These are phyloP conservation scores for Megaceryle maxima DNA, from an alignment of 2,113 vertebrate genomes.

Conservation along the genomic window DNA sequence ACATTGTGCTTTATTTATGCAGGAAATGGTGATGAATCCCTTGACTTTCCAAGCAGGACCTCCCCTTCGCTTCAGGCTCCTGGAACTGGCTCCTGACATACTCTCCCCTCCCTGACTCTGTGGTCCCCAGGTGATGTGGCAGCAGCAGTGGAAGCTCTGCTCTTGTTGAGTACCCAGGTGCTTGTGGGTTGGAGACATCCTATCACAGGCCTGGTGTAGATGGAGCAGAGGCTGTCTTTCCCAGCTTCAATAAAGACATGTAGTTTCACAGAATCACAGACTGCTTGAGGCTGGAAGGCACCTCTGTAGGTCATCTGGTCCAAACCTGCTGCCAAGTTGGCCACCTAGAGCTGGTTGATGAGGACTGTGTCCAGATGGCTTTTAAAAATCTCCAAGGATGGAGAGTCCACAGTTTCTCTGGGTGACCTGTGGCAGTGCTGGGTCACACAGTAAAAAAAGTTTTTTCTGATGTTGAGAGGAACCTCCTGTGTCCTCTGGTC, in stretches of 20 bases:
- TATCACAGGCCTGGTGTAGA: accelerated
- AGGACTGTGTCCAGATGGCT: not conserved
- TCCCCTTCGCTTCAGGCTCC: not conserved
- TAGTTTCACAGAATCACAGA: not conserved
- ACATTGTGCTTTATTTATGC: not conserved
- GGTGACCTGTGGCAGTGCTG: not conserved
- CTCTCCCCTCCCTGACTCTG: not conserved
- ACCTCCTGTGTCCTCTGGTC: not conserved
- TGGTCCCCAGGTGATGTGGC: accelerated
- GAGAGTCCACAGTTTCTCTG: not conserved
- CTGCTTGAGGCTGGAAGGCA: not conserved
- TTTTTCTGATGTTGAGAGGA: not conserved
- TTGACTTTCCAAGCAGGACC: accelerated
- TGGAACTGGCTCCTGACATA: accelerated
- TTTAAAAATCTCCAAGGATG: not conserved
- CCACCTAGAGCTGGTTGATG: not conserved
- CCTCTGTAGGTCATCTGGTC: accelerated
- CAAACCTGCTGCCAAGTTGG: accelerated
- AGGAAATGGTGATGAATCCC: not conserved
- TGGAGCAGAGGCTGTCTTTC: not conserved
- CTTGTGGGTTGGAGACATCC: not conserved
- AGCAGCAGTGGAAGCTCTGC: not conserved
- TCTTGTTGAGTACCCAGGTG: not conserved
- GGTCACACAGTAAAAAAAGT: accelerated
- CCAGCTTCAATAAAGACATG: not conserved